These are phyloP conservation scores for Rhinophrynus dorsalis DNA, from an alignment of 2,797 vertebrate species.

Conservation along the genomic window DNA sequence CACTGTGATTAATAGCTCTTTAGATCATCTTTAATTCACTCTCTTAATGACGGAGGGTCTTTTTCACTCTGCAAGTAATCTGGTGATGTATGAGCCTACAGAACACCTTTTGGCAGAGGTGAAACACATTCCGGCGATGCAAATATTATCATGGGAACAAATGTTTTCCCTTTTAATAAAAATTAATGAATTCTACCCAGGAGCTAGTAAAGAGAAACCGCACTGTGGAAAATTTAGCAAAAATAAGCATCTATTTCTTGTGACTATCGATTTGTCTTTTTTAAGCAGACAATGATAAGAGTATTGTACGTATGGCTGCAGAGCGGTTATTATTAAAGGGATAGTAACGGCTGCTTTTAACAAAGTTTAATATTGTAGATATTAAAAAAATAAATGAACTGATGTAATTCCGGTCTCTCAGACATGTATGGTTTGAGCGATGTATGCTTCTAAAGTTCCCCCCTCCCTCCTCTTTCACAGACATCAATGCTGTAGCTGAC, in stretches of 20 bases:
- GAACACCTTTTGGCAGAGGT: conserved; percentile 98
- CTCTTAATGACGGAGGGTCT: conserved; percentile 97
- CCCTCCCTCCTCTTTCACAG: too few species aligned
- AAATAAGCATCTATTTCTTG: conserved; percentile 62
- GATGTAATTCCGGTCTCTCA: too few species aligned
- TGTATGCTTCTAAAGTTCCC: too few species aligned
- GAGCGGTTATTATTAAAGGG: conserved; percentile 7
- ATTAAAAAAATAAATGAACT: too few species aligned
- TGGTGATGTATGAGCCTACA: conserved; percentile 97
- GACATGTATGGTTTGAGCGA: too few species aligned
- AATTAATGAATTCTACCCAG: conserved; percentile 92
- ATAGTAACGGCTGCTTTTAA: too few species aligned
- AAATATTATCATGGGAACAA: conserved; percentile 92
- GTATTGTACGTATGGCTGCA: conserved; percentile 19
- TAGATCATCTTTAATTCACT: conserved; percentile 99
- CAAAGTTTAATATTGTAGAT: too few species aligned
- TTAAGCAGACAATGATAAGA: conserved; percentile 54
- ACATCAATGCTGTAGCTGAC: too few species aligned
- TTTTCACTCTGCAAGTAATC: conserved; percentile 95
- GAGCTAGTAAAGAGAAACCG: conserved; percentile 72
- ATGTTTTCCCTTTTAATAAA: conserved; percentile 94
- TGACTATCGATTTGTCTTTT: conserved; percentile 58
- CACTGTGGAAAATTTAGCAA: conserved; percentile 62
- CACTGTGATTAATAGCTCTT: conserved; percentile 99
- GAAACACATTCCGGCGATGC: conserved; percentile 97